Conservation (phyloP, 1,140 invertebrate species). For the Leptoteleia sp. region DNA sequence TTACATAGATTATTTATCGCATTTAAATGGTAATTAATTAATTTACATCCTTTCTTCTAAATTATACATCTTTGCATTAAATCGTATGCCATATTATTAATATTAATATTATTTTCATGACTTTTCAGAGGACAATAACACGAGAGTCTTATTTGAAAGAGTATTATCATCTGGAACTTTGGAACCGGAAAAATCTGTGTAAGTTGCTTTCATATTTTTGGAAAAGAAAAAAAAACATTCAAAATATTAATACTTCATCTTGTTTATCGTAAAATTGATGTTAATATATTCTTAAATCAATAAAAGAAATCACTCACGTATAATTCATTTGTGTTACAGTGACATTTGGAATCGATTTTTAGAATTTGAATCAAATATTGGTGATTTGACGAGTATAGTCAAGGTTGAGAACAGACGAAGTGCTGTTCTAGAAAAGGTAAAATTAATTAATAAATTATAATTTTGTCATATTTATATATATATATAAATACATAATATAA, state of each 20-base stretch:
- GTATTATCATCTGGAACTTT: conserved; percentile 96
- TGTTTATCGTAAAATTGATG: too few species aligned
- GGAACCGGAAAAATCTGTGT: conserved; percentile 95
- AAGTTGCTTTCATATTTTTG: conserved; percentile 80
- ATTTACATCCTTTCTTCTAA: neutral
- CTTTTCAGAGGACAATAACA: conserved; percentile 97
- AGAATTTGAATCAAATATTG: conserved; percentile 99
- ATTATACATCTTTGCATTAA: too few species aligned
- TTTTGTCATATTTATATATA: conserved; percentile 30
- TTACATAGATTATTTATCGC: conserved; percentile 98
- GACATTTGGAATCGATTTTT: conserved; percentile 99
- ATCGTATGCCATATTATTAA: too few species aligned
- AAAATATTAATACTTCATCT: too few species aligned
- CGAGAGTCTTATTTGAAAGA: conserved; percentile 97
- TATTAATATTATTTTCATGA: too few species aligned
- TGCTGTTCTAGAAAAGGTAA: conserved; percentile 94
- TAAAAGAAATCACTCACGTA: too few species aligned
- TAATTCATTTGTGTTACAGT: conserved; percentile 81
- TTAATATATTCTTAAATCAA: too few species aligned
- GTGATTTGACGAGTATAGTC: conserved; percentile 97
- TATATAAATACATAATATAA: too few species aligned
- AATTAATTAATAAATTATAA: conserved; percentile 1
- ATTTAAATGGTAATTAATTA: conserved; percentile 91
- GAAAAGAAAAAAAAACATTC: too few species aligned
- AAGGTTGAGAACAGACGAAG: conserved; percentile 98